phyloP scores from a whole-genome alignment of 2,113 vertebrate genomes.

The Ovis canadensis region DNA sequence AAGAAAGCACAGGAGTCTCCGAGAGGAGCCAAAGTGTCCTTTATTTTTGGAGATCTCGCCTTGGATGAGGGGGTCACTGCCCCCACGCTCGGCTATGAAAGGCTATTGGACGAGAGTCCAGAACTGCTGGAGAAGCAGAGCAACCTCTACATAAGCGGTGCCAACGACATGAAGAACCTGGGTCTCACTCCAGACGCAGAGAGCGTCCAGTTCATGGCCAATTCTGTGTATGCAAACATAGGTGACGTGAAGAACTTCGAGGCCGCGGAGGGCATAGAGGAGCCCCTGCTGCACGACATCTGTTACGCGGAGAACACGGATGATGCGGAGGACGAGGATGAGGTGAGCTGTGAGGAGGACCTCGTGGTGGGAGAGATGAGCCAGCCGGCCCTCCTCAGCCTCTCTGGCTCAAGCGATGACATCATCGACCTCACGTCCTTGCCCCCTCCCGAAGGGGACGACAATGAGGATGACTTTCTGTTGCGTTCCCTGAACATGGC shows the following conservation, averaged over 20 bases:
- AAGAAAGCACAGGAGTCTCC: slow-evolving; percentile 90
- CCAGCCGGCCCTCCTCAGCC: slow-evolving; percentile 89
- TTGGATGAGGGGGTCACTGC: slow-evolving; percentile 90
- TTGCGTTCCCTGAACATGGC: slow-evolving; percentile 97
- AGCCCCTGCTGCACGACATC: slow-evolving; percentile 95
- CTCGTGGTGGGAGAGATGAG: slow-evolving; percentile 88
- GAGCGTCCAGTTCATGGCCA: slow-evolving; percentile 88
- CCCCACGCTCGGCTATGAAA: slow-evolving; percentile 93
- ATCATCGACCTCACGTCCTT: slow-evolving; percentile 98
- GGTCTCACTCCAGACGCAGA: slow-evolving; percentile 89
- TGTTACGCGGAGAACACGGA: slow-evolving; percentile 97
- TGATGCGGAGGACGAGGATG: slow-evolving; percentile 95
- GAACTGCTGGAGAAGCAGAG: slow-evolving; percentile 89
- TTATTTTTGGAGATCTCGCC: slow-evolving; percentile 95
- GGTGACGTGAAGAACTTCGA: slow-evolving; percentile 92
- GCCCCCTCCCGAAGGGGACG: slow-evolving; percentile 94
- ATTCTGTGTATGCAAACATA: slow-evolving; percentile 92
- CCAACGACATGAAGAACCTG: slow-evolving; percentile 91
- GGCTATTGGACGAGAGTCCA: slow-evolving; percentile 92
- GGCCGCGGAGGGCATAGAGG: slow-evolving; percentile 90
- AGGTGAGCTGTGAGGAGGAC: slow-evolving; percentile 98
- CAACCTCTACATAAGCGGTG: slow-evolving; percentile 87
- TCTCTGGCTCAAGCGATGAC: slow-evolving; percentile 97
- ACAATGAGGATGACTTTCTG: slow-evolving; percentile 94
- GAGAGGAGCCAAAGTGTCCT: slow-evolving; percentile 95